Base-by-base conservation (phyloP, 37 sponge, comb jelly and placozoan species). In the Hexactinellida sp. region DNA sequence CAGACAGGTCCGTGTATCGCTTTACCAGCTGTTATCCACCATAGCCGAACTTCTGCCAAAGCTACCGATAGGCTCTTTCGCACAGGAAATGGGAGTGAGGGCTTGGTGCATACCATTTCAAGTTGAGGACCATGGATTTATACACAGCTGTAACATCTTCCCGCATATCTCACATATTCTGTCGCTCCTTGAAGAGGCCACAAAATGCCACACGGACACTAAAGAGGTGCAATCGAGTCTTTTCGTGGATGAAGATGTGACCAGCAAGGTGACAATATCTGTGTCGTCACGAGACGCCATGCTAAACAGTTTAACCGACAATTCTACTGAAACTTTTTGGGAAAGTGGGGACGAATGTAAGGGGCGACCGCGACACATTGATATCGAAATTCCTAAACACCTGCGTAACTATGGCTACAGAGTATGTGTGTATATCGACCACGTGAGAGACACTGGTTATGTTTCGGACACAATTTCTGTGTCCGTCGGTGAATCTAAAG, bases 321-420 rank as follows among this genome's bases (percentile, higher is more conserved):
- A 85, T 54, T 92, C 93, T 54, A 97, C 97, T 0, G 97, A 97
- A 87, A 97, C 97, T 7, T 97, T 97, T 83, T 97, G 97, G 97
- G 97, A 97, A 54, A 93, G 93, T 5, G 84, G 93, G 10, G 95
- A 93, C 36, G 95, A 95, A 83, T 25, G 76, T 28, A 63, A 63
- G 13, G 3, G 1, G 19, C 21, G 76, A 63, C 30, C 76, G 3
- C 25, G 76, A 10, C 5, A 3, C 13, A 28, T 63, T 7, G 3
- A 5, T n/a, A 21, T 63, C 34, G 76, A 63, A 32, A n/a, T 63
- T 63, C 76, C 76, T 3, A 63, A 63, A 63, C 28, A 10, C 5
- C 76, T 63, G 3, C 3, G 30, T 7, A 25, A 63, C 34, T 21
- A 28, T 23, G 13, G 76, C 34, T n/a, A 83, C 83, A 91, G 86